Evolutionary conservation across 2,113 vertebrate genomes (phyloP).

Genomic region (Microtus montanus): DNA sequence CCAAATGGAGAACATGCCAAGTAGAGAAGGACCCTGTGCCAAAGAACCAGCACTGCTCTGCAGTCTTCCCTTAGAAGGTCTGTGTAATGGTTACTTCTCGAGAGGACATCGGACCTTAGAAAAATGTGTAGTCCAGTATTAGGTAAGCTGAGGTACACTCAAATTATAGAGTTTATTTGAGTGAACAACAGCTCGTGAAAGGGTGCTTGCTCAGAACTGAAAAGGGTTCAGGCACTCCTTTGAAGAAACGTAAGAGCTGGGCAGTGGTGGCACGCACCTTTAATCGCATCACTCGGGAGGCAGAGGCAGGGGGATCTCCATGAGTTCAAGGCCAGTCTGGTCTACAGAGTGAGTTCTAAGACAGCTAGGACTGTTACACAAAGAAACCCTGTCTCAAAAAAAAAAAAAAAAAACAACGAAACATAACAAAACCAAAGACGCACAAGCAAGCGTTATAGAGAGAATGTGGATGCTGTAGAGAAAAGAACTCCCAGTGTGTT

Average conservation of each 20-base stretch:
- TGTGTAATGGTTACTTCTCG: neutral
- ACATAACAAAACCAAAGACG: too few relatives aligned
- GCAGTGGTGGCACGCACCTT: too few relatives aligned
- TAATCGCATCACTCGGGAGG: too few relatives aligned
- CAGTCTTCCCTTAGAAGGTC: neutral
- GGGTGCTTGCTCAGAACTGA: neutral
- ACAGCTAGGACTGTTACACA: too few relatives aligned
- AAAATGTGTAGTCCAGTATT: neutral
- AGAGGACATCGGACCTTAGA: neutral
- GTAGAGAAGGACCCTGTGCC: neutral
- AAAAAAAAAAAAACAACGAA: too few relatives aligned
- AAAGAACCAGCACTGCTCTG: neutral
- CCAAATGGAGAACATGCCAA: neutral
- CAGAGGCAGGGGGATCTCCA: too few relatives aligned
- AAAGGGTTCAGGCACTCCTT: neutral
- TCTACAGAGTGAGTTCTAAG: too few relatives aligned
- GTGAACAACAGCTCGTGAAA: neutral
- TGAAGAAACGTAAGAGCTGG: neutral
- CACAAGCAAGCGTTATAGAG: neutral
- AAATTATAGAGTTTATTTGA: neutral
- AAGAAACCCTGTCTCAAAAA: too few relatives aligned
- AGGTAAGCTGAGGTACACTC: neutral
- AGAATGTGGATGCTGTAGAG: neutral
- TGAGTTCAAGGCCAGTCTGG: too few relatives aligned
- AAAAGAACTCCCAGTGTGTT: neutral